Conservation (phyloP, 2,113 vertebrate genomes). For the Neolamprologus kungweensis region DNA sequence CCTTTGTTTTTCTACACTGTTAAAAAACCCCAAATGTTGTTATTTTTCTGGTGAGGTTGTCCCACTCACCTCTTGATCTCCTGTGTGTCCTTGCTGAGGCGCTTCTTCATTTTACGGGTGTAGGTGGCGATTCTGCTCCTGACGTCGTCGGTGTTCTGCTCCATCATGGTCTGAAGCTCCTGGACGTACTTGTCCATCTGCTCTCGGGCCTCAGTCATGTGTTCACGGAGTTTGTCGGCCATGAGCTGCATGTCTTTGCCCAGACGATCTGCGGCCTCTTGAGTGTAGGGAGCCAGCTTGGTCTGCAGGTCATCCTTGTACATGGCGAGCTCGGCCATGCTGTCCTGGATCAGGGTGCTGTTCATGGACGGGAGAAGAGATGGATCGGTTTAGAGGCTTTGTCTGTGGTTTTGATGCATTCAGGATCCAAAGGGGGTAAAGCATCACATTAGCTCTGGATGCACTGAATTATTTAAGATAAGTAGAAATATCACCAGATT, state of each 20-base stretch:
- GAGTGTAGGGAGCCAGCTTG: slow-evolving; percentile 60
- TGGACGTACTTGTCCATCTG: slow-evolving; percentile 53
- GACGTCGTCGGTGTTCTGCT: slow-evolving; percentile 65
- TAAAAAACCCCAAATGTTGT: rapidly evolving
- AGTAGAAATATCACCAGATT: not conserved
- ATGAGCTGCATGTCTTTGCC: slow-evolving; percentile 52
- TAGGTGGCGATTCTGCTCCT: slow-evolving; percentile 40
- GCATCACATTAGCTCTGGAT: not conserved
- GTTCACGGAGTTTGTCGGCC: slow-evolving; percentile 18
- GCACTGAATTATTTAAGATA: rapidly evolving
- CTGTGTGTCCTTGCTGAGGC: slow-evolving; percentile 66
- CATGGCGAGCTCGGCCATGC: slow-evolving; percentile 56
- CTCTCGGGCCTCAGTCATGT: slow-evolving; percentile 52
- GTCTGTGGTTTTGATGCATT: not conserved
- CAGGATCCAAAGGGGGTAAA: not conserved
- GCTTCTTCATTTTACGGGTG: slow-evolving; percentile 72
- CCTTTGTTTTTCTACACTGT: not conserved
- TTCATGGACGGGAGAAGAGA: not conserved
- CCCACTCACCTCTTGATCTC: slow-evolving; percentile 65
- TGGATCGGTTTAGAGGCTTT: not conserved
- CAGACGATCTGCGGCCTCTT: slow-evolving; percentile 34
- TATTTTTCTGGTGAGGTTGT: not conserved
- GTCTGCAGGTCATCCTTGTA: slow-evolving; percentile 58
- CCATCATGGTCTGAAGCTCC: slow-evolving; percentile 66
- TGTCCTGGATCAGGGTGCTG: slow-evolving; percentile 72